phyloP scores from a whole-genome alignment of 1,140 invertebrate species.

The Polypedilum vanderplanki region DNA sequence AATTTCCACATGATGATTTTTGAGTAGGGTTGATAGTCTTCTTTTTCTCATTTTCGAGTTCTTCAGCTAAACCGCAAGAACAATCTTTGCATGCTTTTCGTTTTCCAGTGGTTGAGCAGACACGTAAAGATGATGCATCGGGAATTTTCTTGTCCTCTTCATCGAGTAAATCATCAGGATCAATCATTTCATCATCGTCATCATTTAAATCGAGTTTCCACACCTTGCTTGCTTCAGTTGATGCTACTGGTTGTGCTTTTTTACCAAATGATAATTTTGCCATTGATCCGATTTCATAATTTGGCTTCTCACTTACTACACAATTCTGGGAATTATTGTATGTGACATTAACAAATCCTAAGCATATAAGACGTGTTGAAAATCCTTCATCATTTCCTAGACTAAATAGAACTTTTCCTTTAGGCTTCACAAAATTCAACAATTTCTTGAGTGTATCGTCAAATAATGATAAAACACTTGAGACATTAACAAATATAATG shows the following conservation, averaged over 20 bases:
- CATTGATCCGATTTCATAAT: slow-evolving; percentile 57
- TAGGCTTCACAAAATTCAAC: slow-evolving; percentile 53
- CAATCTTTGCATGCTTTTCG: slow-evolving; percentile 98
- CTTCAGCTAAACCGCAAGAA: slow-evolving; percentile 92
- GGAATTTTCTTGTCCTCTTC: slow-evolving; percentile 85
- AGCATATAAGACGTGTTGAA: slow-evolving; percentile 51
- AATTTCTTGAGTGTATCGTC: slow-evolving; percentile 48
- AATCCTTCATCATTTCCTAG: slow-evolving; percentile 40
- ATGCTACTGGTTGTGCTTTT: slow-evolving; percentile 32
- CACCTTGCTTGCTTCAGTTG: slow-evolving; percentile 34
- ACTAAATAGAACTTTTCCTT: slow-evolving; percentile 47
- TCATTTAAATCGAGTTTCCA: slow-evolving; percentile 55
- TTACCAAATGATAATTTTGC: slow-evolving; percentile 46
- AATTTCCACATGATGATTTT: slow-evolving; percentile 95
- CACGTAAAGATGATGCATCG: slow-evolving; percentile 68
- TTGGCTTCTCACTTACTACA: slow-evolving; percentile 54
- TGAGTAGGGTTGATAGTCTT: slow-evolving; percentile 48
- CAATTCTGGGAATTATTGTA: slow-evolving; percentile 39
- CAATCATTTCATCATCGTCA: slow-evolving; percentile 73
- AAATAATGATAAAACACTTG: slow-evolving; percentile 42
- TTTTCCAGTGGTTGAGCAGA: slow-evolving; percentile 85
- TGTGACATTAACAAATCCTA: slow-evolving; percentile 54
- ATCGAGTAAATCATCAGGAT: slow-evolving; percentile 81
- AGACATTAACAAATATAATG: slow-evolving; percentile 51
- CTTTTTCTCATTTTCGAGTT: slow-evolving; percentile 59